These are phyloP conservation scores for Drosophila kohkoa DNA, from an alignment of 1,140 invertebrate genomes.

Conservation along the genomic window DNA sequence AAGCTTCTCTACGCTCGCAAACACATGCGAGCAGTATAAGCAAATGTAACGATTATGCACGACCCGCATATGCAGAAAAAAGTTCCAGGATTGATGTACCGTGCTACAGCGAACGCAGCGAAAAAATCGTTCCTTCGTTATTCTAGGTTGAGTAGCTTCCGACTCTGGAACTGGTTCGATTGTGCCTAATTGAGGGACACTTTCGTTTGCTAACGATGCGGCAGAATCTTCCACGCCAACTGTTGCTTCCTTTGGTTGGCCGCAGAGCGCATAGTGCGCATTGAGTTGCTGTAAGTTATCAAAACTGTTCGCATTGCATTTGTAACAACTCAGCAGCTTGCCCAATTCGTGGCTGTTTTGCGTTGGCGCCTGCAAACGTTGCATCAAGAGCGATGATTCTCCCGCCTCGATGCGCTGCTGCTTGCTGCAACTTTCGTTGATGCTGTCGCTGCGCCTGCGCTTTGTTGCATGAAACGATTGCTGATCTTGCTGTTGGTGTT, in stretches of 20 bases:
- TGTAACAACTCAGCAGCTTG: conserved; percentile 48
- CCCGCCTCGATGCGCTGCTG: conserved; percentile 6
- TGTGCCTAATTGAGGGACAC: background rate
- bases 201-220: background rate
- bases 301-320: conserved; percentile 85
- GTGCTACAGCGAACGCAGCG: conserved; percentile 92
- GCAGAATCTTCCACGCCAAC: background rate
- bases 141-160: background rate
- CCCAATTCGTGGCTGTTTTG: conserved; percentile 11
- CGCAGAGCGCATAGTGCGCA: conserved; percentile 46
- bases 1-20: conserved; percentile 91
- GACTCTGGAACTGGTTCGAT: background rate
- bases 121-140: conserved; percentile 85
- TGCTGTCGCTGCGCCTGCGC: conserved; percentile 47
- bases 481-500: conserved; percentile 29
- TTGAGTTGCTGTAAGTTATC: conserved; percentile 71
- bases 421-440: conserved; percentile 10
- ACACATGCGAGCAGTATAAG: conserved; percentile 91
- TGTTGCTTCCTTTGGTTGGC: background rate
- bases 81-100: conserved; percentile 93
- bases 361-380: conserved; percentile 64
- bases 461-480: conserved; percentile 48
- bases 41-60: conserved; percentile 91
- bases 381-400: conserved; percentile 59
- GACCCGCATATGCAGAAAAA: conserved; percentile 92